Evolutionary conservation across 1,140 invertebrate species (phyloP).

Genomic region (Venturia canescens): DNA sequence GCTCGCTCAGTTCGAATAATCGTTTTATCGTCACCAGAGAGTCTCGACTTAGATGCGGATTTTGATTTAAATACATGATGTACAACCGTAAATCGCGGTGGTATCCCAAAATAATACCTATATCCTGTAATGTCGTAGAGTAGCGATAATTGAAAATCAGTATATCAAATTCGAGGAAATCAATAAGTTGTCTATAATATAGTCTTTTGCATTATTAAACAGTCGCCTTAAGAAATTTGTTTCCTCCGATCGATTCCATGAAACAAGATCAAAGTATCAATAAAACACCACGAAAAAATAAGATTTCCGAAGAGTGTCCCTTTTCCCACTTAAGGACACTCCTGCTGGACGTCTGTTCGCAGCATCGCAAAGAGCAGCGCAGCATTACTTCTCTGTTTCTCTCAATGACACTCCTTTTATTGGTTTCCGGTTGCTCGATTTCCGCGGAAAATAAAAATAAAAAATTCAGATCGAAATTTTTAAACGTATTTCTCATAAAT

Average conservation of each 20-base stretch:
- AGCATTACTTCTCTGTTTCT: not conserved
- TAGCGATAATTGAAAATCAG: too few relatives aligned
- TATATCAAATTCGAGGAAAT: too few relatives aligned
- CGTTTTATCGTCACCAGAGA: constrained; percentile 33
- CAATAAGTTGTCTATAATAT: too few relatives aligned
- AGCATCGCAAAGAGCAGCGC: not conserved
- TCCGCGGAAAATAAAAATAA: not conserved
- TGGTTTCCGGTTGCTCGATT: not conserved
- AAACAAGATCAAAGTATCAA: not conserved
- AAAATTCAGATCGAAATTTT: not conserved
- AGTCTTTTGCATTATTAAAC: too few relatives aligned
- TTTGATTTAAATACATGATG: constrained; percentile 20
- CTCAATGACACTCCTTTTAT: not conserved
- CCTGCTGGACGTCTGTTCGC: not conserved
- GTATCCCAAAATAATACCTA: too few relatives aligned
- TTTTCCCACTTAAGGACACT: not conserved
- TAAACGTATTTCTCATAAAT: not conserved
- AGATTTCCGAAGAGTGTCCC: not conserved
- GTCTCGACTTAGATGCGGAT: constrained; percentile 26
- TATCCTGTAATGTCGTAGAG: too few relatives aligned
- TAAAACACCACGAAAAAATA: not conserved
- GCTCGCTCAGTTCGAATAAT: constrained; percentile 42
- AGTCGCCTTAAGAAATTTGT: too few relatives aligned
- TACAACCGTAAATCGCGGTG: not conserved
- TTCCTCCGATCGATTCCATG: not conserved